These are phyloP conservation scores for Dorcus hopei DNA, from an alignment of 2,888 invertebrate genomes.

Conservation along the genomic window DNA sequence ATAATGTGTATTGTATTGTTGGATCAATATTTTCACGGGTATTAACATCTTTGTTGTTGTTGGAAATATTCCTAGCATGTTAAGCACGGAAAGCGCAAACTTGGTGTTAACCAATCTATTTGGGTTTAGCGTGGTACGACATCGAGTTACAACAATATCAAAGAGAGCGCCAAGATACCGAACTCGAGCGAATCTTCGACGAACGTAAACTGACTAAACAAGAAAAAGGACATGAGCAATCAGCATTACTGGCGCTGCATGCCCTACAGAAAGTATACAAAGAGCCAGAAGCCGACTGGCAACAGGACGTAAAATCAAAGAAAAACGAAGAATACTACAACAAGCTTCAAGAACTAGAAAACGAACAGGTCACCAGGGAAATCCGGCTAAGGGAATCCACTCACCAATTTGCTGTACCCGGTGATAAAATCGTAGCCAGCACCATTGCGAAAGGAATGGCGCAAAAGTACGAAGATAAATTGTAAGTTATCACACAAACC, in stretches of 20 bases:
- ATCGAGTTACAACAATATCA: slow-evolving; percentile 81
- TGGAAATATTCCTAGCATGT: neutral
- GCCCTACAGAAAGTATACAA: slow-evolving; percentile 61
- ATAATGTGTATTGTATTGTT: slow-evolving; percentile 32
- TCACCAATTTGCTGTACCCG: slow-evolving; percentile 82
- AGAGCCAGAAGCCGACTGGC: slow-evolving; percentile 82
- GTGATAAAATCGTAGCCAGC: slow-evolving; percentile 72
- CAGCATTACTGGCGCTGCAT: slow-evolving; percentile 36
- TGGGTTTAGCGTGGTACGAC: slow-evolving; percentile 83
- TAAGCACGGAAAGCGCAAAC: neutral
- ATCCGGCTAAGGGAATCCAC: slow-evolving; percentile 70
- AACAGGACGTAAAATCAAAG: slow-evolving; percentile 75
- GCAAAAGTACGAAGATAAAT: slow-evolving; percentile 75
- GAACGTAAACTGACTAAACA: slow-evolving; percentile 72
- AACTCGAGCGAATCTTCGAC: slow-evolving; percentile 84
- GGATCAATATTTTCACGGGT: neutral
- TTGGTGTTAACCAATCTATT: neutral
- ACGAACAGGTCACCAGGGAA: slow-evolving; percentile 80
- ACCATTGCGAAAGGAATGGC: slow-evolving; percentile 86
- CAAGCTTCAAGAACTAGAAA: slow-evolving; percentile 78
- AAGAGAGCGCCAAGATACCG: slow-evolving; percentile 75
- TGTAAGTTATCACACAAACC: slow-evolving; percentile 61
- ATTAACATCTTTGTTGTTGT: slow-evolving; percentile 12
- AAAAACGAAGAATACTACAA: slow-evolving; percentile 81
- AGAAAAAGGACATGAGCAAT: slow-evolving; percentile 55